Conservation (phyloP, 2,797 vertebrate species). For the Tamandua tetradactyla region DNA sequence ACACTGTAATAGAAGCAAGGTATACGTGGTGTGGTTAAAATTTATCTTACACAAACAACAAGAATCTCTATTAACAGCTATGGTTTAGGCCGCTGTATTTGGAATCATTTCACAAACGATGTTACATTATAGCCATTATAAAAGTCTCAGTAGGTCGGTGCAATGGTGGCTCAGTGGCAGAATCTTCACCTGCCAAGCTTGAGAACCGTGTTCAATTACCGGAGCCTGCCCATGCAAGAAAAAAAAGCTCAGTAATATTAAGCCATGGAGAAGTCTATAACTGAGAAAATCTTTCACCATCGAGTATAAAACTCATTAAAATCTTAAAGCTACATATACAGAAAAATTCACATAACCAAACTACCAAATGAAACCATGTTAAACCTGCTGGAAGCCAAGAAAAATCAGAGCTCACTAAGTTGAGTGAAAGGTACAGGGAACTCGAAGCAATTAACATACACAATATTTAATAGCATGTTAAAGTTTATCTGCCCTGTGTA, state of each 20-base stretch:
- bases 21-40: not conserved
- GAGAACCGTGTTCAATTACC: too few species aligned
- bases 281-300: not conserved
- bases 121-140: not conserved
- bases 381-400: not conserved
- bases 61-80: not conserved
- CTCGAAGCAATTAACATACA: not conserved
- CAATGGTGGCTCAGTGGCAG: too few species aligned
- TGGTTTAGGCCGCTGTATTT: not conserved
- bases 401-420: not conserved
- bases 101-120: not conserved
- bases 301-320: not conserved
- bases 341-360: not conserved
- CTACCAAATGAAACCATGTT: not conserved
- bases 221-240: too few species aligned
- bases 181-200: too few species aligned
- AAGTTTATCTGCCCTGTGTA: rapidly evolving
- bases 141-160: not conserved
- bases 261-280: not conserved
- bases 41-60: not conserved
- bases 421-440: not conserved
- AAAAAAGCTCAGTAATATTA: too few species aligned
- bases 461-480: too few species aligned
- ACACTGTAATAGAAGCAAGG: not conserved
- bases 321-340: not conserved